phyloP scores from a whole-genome alignment of 1,140 invertebrate genomes.

The Drosophila guanche region DNA sequence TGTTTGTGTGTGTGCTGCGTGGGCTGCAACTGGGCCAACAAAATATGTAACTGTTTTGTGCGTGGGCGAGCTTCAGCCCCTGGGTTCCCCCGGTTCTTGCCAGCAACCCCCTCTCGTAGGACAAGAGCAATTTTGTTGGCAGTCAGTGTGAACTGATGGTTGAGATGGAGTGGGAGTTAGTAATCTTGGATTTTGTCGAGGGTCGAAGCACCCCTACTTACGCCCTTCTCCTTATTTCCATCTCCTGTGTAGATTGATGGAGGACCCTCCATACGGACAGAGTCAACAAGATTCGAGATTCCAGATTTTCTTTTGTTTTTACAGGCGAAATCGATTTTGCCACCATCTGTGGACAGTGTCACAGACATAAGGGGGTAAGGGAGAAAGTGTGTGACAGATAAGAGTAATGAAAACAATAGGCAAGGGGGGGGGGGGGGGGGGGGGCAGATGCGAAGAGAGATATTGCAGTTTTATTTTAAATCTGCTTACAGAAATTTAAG shows the following conservation, averaged over 20 bases:
- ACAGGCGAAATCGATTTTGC: conserved; percentile 21
- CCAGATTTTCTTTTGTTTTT: conserved; percentile 25
- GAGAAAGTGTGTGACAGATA: conserved; percentile 5
- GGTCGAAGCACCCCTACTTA: background rate
- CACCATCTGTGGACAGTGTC: background rate
- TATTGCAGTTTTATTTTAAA: background rate
- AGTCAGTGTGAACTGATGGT: too few species aligned
- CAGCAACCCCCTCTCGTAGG: background rate
- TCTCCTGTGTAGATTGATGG: background rate
- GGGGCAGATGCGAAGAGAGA: background rate
- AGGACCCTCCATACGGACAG: conserved; percentile 22
- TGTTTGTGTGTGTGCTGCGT: conserved; percentile 4
- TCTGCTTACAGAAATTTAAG: background rate
- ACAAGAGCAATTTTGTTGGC: background rate
- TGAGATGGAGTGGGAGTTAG: too few species aligned
- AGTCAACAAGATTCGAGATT: conserved; percentile 33
- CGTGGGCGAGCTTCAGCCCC: conserved; percentile 58
- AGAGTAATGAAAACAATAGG: background rate
- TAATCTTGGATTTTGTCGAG: background rate
- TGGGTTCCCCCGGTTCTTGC: background rate
- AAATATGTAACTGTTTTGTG: conserved; percentile 22
- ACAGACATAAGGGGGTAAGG: too few species aligned
- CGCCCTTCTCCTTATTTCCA: background rate
- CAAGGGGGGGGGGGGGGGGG: background rate
- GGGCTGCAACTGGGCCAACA: conserved; percentile 25